Percentiles rank a stretch among this genome's conserved stretches.
Evolutionary conservation across 2,888 invertebrate genomes (phyloP).

Genomic region (Conops quadrifasciatus): DNA sequence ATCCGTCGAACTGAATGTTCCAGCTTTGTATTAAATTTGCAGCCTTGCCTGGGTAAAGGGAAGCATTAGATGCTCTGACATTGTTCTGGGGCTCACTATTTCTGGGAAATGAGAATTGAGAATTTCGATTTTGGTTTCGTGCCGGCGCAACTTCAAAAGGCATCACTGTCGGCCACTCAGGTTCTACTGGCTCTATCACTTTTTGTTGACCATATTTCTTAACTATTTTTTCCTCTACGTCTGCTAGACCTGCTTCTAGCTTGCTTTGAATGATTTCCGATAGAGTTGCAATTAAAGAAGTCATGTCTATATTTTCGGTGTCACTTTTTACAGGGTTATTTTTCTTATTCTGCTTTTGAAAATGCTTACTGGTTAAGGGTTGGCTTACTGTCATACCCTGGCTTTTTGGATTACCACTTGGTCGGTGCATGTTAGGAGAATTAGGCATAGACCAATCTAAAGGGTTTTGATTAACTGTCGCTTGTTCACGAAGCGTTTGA

Average conservation of each 20-base stretch:
- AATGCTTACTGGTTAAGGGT: too few species aligned
- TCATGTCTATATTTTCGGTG: neutral
- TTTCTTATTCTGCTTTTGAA: neutral
- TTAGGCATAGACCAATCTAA: neutral
- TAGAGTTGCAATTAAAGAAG: neutral
- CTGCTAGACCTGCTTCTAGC: neutral
- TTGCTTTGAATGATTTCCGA: neutral
- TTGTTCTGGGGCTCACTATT: neutral
- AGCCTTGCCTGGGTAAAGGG: neutral
- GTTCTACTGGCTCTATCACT: neutral
- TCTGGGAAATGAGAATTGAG: neutral
- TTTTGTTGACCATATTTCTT: neutral
- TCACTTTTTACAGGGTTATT: neutral
- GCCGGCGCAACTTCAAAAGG: neutral
- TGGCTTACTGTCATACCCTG: too few species aligned
- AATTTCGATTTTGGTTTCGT: neutral
- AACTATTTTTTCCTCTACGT: neutral
- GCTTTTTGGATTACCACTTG: neutral
- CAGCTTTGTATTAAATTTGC: neutral
- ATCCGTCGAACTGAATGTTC: neutral
- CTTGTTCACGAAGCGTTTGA: too few species aligned
- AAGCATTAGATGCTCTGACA: neutral
- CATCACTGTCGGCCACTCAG: neutral
- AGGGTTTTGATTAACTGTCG: too few species aligned
- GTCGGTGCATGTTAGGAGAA: neutral